Conservation (phyloP, 2,888 invertebrate species). For the Macaria notata region DNA sequence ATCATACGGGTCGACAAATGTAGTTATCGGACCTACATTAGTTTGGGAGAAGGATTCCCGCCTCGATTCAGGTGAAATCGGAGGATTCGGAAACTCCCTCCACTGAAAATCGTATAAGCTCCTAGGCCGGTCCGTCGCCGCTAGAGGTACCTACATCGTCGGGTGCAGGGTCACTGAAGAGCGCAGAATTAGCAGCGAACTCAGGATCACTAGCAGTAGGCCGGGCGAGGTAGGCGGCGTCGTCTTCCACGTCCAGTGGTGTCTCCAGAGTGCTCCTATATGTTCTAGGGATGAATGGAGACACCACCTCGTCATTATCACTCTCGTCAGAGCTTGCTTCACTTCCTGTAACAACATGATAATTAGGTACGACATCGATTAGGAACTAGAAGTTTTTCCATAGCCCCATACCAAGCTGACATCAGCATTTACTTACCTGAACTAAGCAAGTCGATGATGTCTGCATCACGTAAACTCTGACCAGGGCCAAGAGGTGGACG, state of each 20-base stretch:
- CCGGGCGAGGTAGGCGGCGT: too few species aligned
- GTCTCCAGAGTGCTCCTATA: not conserved
- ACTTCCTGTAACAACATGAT: not conserved
- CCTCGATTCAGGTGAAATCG: conserved; percentile 24
- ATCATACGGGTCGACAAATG: conserved; percentile 29
- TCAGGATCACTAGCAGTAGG: too few species aligned
- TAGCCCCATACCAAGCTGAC: too few species aligned
- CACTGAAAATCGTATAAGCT: conserved; percentile 19
- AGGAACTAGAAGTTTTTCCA: too few species aligned
- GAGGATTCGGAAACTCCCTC: conserved; percentile 21
- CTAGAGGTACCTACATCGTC: too few species aligned
- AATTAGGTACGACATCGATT: not conserved
- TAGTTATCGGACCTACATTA: conserved; percentile 31
- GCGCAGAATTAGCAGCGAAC: too few species aligned
- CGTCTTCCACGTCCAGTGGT: not conserved
- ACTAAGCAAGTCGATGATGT: too few species aligned
- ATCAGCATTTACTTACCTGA: too few species aligned
- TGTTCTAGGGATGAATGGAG: not conserved
- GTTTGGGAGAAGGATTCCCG: conserved; percentile 27
- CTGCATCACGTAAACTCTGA: too few species aligned
- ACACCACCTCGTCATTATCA: not conserved
- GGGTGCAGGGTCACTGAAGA: too few species aligned
- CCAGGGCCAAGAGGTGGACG: too few species aligned
- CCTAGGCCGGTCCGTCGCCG: not conserved
- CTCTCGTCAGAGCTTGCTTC: not conserved